Percentiles rank a stretch among this genome's conserved stretches.
Conservation (phyloP, 2,888 invertebrate genomes). For the Agrotis exclamationis region DNA sequence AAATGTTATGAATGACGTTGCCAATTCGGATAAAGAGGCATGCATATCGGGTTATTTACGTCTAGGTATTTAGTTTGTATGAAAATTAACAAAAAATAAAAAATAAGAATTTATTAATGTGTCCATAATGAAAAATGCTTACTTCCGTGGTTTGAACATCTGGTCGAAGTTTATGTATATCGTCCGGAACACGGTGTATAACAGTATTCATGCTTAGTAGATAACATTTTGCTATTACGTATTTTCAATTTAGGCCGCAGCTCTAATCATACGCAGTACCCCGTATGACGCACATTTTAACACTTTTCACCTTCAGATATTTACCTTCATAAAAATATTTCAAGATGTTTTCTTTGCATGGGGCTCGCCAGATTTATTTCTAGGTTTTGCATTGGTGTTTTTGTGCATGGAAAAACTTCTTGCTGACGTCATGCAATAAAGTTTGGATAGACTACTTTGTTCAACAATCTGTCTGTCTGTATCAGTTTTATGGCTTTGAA, state of each 20-base stretch:
- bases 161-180: too few species aligned
- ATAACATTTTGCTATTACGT: neutral
- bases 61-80: too few species aligned
- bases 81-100: too few species aligned
- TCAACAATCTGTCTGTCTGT: conserved; percentile 1
- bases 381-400: conserved; percentile 8
- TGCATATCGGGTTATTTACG: too few species aligned
- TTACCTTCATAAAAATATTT: conserved; percentile 34
- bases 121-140: too few species aligned
- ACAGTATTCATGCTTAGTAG: neutral
- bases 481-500: conserved; percentile 28
- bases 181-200: too few species aligned
- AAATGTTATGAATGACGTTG: too few species aligned
- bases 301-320: conserved; percentile 36
- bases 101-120: too few species aligned
- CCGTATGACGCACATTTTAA: conserved; percentile 43
- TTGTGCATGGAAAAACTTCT: conserved; percentile 8
- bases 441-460: conserved; percentile 16
- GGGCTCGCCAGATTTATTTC: conserved; percentile 45
- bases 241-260: neutral
- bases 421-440: conserved; percentile 36
- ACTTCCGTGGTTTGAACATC: too few species aligned
- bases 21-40: too few species aligned
- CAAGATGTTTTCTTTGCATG: conserved; percentile 39
- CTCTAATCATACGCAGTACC: conserved; percentile 8